Percentiles rank a stretch among this genome's conserved stretches.
These are phyloP conservation scores for Halisarca cf. caerulea DNA, from an alignment of 37 sponge, comb jelly and placozoan species.

Conservation along the genomic window DNA sequence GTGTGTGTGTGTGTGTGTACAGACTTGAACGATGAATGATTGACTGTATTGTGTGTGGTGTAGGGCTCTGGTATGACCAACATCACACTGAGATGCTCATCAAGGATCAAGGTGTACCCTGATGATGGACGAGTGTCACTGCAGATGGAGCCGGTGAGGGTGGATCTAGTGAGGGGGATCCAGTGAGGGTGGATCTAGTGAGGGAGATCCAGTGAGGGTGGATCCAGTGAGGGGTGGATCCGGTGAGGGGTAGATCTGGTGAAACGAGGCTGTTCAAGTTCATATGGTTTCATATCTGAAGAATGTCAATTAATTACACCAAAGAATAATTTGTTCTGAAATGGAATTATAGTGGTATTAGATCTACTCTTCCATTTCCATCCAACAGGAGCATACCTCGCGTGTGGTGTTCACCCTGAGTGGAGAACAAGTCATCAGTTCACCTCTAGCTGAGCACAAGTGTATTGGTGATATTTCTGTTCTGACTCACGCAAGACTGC, in stretches of 20 bases:
- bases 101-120: constrained; percentile 12
- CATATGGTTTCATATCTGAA: too few species aligned
- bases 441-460: constrained; percentile 20
- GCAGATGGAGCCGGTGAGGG: constrained; percentile 40
- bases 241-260: too few species aligned
- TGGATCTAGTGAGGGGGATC: background rate
- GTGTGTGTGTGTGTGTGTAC: background rate
- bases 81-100: constrained; percentile 30
- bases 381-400: too few species aligned
- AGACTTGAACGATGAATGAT: too few species aligned
- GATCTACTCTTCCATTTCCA: too few species aligned
- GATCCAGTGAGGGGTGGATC: too few species aligned
- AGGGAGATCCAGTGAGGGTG: background rate
- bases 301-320: too few species aligned
- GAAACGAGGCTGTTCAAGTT: too few species aligned
- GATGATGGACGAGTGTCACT: background rate
- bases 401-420: constrained; percentile 21
- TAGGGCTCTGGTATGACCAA: constrained; percentile 42
- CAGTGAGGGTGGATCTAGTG: background rate
- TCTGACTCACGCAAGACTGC: background rate
- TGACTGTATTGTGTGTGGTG: too few species aligned
- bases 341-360: too few species aligned
- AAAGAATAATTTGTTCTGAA: too few species aligned
- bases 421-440: background rate
- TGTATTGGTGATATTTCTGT: constrained; percentile 23